Evolutionary conservation across 2,113 vertebrate species (phyloP), one percentile per base, ranked within the genome.

Genomic region (Lophura nycthemera): DNA sequence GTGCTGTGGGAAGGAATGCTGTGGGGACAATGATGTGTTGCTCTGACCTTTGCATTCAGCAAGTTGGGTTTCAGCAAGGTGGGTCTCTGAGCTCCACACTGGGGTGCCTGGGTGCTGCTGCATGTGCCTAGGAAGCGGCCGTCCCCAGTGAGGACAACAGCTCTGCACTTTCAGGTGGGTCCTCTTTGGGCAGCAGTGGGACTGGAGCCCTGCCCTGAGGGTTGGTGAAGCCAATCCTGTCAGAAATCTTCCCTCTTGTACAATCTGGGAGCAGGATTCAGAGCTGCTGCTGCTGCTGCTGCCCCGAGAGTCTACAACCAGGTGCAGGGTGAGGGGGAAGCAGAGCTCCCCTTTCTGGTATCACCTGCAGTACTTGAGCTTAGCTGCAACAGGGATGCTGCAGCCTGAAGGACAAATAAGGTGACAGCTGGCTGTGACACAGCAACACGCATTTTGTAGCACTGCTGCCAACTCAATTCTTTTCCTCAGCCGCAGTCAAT

Each of bases 201-300:
- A 52, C 50, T 52, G 50, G 24, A 25, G 50, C 24, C 50, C 50
- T 25, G 50, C 24, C 24, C 50, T 52, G 24, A 25, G 13, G 50
- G 50, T 32, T 10, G 38, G 10, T 34, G 52, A 52, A 57, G 64
- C 11, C 50, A 34, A 19, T 60, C 42, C 57, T 69, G 43, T 5
- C 75, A 48, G 87, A 79, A 91, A 65, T 57, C 43, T 8, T 13
- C 29, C 48, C 59, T 75, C 84, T 34, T 16, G 66, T 70, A 43
- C 34, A 30, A 69, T 40, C 87, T 83, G 89, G 84, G 88, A 79
- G 93, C 16, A 86, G 77, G 81, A 71, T 84, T 92, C 89, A 91
- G 89, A 95, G 89, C 91, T 89, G 19, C 77, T 81, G 0, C 43
- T 75, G 0, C 43, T 75, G 89, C 91, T 87, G 19, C 77, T 81